Percentiles rank a stretch among this genome's conserved stretches.
Evolutionary conservation across 2,797 vertebrate species (phyloP).

Genomic region (Spea hammondii): DNA sequence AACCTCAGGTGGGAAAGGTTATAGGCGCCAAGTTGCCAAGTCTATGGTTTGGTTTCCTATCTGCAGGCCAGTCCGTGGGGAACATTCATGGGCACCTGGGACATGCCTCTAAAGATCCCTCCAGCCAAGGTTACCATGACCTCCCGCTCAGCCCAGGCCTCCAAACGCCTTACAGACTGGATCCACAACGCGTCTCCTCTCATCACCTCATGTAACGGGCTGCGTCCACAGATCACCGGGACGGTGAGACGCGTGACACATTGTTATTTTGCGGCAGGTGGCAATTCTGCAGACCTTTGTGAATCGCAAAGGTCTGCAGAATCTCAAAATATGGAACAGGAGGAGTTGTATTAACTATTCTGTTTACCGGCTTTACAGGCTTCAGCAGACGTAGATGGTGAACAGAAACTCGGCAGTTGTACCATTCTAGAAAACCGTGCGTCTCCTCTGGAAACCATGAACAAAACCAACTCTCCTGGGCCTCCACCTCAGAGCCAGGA

Average conservation of each 20-base stretch:
- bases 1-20: no score
- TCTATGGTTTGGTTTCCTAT: not conserved
- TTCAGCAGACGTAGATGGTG: no score
- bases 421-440: no score
- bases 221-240: conserved; percentile 56
- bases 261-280: not conserved
- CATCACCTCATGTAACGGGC: conserved; percentile 60
- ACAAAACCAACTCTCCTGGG: not conserved
- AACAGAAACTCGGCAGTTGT: no score
- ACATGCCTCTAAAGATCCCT: conserved; percentile 66
- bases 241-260: conserved; percentile 53
- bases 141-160: conserved; percentile 51
- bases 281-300: no score
- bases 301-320: no score
- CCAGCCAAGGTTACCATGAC: conserved; percentile 61
- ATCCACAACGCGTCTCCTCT: conserved; percentile 54
- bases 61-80: conserved; percentile 66
- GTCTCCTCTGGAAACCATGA: no score
- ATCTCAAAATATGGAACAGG: no score
- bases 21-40: no score
- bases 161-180: conserved; percentile 55
- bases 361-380: no score
- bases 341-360: no score
- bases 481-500: not conserved
- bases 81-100: conserved; percentile 65